These are phyloP conservation scores for Lasioglossum pauxillum DNA, from an alignment of 2,888 invertebrate genomes.

Conservation along the genomic window DNA sequence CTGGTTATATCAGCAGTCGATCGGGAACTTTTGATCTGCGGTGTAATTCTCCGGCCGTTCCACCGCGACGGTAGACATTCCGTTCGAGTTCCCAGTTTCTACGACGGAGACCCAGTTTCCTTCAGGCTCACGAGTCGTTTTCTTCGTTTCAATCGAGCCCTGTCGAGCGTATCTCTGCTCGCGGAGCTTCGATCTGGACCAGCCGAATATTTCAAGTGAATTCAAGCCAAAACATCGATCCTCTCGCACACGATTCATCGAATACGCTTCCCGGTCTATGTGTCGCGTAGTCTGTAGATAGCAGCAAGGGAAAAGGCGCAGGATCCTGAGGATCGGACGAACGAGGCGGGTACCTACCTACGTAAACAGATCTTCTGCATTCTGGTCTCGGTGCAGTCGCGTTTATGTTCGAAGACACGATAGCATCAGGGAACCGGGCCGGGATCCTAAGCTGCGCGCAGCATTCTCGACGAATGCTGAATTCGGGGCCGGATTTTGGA, in stretches of 20 bases:
- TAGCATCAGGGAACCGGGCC: slow-evolving; percentile 65
- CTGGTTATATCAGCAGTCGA: not conserved
- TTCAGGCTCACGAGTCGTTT: slow-evolving; percentile 12
- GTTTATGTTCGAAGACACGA: slow-evolving; percentile 59
- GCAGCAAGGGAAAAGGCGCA: slow-evolving; percentile 20
- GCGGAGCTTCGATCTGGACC: slow-evolving; percentile 37
- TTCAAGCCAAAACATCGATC: slow-evolving; percentile 57
- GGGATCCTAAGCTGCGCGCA: not conserved
- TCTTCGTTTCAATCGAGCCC: slow-evolving; percentile 31
- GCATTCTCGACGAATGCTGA: slow-evolving; percentile 14
- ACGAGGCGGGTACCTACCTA: slow-evolving; percentile 14
- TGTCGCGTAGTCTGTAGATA: slow-evolving; percentile 29
- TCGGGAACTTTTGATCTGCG: not conserved
- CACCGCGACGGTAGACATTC: not conserved
- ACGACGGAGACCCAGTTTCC: slow-evolving; percentile 32
- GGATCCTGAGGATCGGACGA: slow-evolving; percentile 1
- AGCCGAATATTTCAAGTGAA: slow-evolving; percentile 57
- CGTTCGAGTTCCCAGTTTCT: slow-evolving; percentile 24
- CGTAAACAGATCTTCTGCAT: slow-evolving; percentile 68
- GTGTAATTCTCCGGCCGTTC: slow-evolving; percentile 25
- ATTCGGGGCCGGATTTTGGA: not conserved
- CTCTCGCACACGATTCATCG: slow-evolving; percentile 17
- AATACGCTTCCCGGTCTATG: not conserved
- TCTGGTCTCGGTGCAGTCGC: slow-evolving; percentile 49
- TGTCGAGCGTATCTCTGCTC: slow-evolving; percentile 32